These are phyloP conservation scores for Azorinus chamasolen DNA, from an alignment of 2,888 invertebrate genomes.

Conservation along the genomic window DNA sequence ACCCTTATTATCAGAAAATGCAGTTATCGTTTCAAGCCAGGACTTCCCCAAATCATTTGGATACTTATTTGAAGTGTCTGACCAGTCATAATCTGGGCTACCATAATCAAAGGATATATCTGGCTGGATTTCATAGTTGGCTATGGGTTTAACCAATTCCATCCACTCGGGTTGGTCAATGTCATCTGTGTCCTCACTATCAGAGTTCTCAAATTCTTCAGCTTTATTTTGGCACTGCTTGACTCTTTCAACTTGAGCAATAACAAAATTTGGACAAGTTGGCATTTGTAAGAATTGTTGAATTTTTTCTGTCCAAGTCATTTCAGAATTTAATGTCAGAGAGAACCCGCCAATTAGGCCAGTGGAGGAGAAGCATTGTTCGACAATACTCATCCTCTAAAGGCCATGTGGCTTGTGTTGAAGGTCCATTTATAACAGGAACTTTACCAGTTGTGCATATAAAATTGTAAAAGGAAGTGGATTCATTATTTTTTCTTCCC, in stretches of 20 bases:
- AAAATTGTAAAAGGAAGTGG: constrained; percentile 18
- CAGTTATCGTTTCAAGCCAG: constrained; percentile 42
- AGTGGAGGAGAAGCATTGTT: constrained; percentile 46
- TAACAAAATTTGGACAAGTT: constrained; percentile 60
- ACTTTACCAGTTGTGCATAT: constrained; percentile 23
- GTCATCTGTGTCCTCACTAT: background rate
- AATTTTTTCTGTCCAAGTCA: constrained; percentile 52
- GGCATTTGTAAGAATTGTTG: constrained; percentile 36
- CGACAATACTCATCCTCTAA: constrained; percentile 53
- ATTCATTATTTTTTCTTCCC: background rate
- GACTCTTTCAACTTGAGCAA: too few relatives aligned
- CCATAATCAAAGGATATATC: constrained; percentile 31
- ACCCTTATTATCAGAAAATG: constrained; percentile 59
- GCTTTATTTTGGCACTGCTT: too few relatives aligned
- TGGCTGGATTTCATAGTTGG: constrained; percentile 9
- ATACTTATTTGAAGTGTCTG: constrained; percentile 9
- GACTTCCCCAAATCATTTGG: constrained; percentile 30
- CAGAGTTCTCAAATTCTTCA: constrained; percentile 1
- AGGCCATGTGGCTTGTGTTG: constrained; percentile 49
- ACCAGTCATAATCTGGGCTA: constrained; percentile 14
- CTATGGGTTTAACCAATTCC: constrained; percentile 41
- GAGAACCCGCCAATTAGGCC: constrained; percentile 43
- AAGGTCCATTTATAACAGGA: constrained; percentile 24
- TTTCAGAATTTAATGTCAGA: constrained; percentile 52
- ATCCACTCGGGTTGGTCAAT: constrained; percentile 63